Evolutionary conservation across 2,888 invertebrate genomes (phyloP).

Genomic region (Ectemnius continuus): DNA sequence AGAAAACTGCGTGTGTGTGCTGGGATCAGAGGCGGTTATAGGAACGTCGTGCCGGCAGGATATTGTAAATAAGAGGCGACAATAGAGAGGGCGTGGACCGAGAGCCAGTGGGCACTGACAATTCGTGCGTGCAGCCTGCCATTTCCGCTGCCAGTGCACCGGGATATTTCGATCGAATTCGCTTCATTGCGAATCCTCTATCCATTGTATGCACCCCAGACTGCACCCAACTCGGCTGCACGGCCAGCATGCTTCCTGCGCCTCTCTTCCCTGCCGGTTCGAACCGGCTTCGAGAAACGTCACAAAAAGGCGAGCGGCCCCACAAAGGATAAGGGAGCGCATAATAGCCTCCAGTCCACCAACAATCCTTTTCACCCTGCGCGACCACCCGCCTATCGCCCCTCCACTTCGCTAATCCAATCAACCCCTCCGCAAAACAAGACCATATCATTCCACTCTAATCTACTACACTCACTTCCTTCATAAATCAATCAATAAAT

Average conservation of each 20-base stretch:
- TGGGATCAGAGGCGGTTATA: no score
- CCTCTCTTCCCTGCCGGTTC: neutral
- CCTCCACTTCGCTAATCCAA: slow-evolving; percentile 3
- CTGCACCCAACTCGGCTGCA: neutral
- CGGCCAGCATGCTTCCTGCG: neutral
- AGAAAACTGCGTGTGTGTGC: no score
- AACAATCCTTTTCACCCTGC: neutral
- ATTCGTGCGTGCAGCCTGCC: neutral
- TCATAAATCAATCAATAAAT: no score
- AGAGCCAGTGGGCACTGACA: neutral
- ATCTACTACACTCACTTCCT: no score
- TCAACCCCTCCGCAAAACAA: neutral
- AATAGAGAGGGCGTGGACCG: neutral
- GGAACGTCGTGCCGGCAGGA: neutral
- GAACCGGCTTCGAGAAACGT: neutral
- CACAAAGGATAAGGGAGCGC: neutral
- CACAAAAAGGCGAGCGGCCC: slow-evolving; percentile 1
- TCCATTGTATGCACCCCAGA: neutral
- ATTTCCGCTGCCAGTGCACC: neutral
- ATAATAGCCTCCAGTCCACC: neutral
- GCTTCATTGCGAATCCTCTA: slow-evolving; percentile 5
- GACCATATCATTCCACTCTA: no score
- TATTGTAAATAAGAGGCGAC: neutral
- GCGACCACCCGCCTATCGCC: no score
- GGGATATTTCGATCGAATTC: slow-evolving; percentile 4